Base-by-base conservation (phyloP, 2,113 vertebrate genomes). In the Sphaerodactylus townsendi region DNA sequence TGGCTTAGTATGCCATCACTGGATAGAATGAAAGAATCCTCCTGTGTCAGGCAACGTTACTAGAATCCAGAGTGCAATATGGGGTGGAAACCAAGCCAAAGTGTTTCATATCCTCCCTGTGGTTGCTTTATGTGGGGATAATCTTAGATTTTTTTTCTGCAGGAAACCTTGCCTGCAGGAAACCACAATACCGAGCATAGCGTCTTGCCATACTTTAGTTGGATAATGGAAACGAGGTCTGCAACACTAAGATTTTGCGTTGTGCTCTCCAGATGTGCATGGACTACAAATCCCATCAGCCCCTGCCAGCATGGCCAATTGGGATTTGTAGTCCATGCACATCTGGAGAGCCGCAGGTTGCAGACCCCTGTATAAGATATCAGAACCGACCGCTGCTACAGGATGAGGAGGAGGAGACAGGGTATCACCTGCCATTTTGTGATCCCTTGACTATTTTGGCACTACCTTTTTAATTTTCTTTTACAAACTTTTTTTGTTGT, bases 311-410 rank as follows among this genome's bases (percentile, higher is more conserved):
- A n/a, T n/a, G n/a, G n/a, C n/a, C n/a, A n/a, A n/a, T n/a, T n/a
- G n/a, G n/a, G n/a, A n/a, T n/a, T n/a, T n/a, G n/a, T n/a, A n/a
- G n/a, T n/a, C n/a, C n/a, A n/a, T n/a, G n/a, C n/a, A n/a, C n/a
- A n/a, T n/a, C n/a, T n/a, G n/a, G n/a, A n/a, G n/a, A n/a, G n/a
- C n/a, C n/a, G n/a, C n/a, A n/a, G n/a, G n/a, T n/a, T n/a, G n/a
- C n/a, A n/a, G n/a, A n/a, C n/a, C n/a, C n/a, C 93, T 92, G 90
- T 92, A 89, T 90, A 93, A 95, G 89, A 92, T 86, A 93, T 93
- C 94, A 93, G 91, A 89, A 90, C 93, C 94, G 94, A 93, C 92
- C 94, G 92, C 94, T 94, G 94, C 93, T 95, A 95, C 92, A 94
- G 92, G 92, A 92, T 92, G 93, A 93, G 90, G 88, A 92, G 91